Conservation (phyloP, 2,888 invertebrate genomes). For the Shargacucullia verbasci region DNA sequence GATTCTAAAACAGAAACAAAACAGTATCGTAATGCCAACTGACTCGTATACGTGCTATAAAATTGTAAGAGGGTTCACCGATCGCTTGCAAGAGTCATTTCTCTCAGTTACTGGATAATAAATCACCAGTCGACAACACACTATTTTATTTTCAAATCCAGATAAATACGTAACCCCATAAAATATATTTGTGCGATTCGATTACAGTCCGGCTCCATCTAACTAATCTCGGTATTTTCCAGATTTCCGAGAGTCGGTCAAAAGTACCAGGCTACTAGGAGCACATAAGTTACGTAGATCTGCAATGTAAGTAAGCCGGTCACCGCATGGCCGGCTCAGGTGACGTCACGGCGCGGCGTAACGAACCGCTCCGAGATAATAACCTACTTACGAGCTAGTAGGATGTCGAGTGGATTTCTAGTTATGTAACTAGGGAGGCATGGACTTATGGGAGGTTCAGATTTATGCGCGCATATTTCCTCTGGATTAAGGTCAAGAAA, state of each 20-base stretch:
- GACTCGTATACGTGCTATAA: too few species aligned
- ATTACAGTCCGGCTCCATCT: slow-evolving; percentile 13
- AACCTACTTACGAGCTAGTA: slow-evolving; percentile 51
- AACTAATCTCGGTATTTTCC: slow-evolving; percentile 33
- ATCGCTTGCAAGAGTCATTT: slow-evolving; percentile 4
- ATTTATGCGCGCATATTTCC: slow-evolving; percentile 13
- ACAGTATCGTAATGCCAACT: too few species aligned
- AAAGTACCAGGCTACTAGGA: slow-evolving; percentile 37
- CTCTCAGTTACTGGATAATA: slow-evolving; percentile 4
- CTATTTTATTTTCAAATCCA: slow-evolving; percentile 32
- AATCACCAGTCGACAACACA: slow-evolving; percentile 8
- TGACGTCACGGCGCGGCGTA: slow-evolving; percentile 51
- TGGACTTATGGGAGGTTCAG: slow-evolving; percentile 3
- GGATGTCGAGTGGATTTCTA: slow-evolving; percentile 39
- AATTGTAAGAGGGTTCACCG: too few species aligned
- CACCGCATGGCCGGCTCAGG: slow-evolving; percentile 34
- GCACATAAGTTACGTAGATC: slow-evolving; percentile 41
- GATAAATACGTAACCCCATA: slow-evolving; percentile 12
- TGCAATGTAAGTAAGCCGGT: slow-evolving; percentile 44
- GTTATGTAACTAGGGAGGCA: slow-evolving; percentile 29
- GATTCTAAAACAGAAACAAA: too few species aligned
- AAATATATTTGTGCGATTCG: slow-evolving; percentile 21
- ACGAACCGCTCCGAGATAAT: slow-evolving; percentile 52
- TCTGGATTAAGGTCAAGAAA: not conserved
- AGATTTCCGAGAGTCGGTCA: slow-evolving; percentile 41